Evolutionary conservation across 1,140 invertebrate genomes (phyloP).

Genomic region (Drosophila nigrodunni): DNA sequence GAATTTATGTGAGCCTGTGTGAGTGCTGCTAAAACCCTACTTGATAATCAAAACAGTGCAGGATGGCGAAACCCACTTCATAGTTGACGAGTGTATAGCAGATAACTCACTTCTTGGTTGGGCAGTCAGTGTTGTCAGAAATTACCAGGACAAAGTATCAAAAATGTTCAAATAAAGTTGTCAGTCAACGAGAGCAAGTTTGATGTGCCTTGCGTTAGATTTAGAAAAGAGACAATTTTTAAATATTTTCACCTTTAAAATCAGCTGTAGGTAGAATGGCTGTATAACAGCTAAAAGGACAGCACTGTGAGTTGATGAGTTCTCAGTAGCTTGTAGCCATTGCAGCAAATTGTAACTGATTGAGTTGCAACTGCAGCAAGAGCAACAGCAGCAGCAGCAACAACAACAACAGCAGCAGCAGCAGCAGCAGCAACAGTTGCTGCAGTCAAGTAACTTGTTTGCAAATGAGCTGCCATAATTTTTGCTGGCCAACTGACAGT

Average conservation of each 20-base stretch:
- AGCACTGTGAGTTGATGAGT: conserved; percentile 11
- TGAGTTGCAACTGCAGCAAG: conserved; percentile 65
- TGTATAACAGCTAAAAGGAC: no score
- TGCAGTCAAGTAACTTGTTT: conserved; percentile 69
- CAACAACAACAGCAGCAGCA: conserved; percentile 34
- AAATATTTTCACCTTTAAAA: no score
- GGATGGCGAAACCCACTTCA: conserved; percentile 23
- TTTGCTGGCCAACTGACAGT: conserved; percentile 44
- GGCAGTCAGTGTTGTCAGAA: not conserved
- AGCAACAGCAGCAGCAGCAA: conserved; percentile 30
- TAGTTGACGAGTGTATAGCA: conserved; percentile 32
- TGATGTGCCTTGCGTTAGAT: no score
- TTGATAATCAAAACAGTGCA: conserved; percentile 30
- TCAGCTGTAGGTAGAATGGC: no score
- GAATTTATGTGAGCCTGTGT: not conserved
- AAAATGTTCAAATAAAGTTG: no score
- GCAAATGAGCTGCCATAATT: conserved; percentile 78
- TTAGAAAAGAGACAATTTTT: no score
- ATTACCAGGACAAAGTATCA: no score
- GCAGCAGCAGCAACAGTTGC: conserved; percentile 19
- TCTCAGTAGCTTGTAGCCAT: conserved; percentile 47
- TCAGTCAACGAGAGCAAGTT: no score
- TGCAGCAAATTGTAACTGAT: conserved; percentile 74
- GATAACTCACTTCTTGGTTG: conserved; percentile 22
- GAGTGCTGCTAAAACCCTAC: conserved; percentile 12